phyloP scores from a whole-genome alignment of 2,797 vertebrate species.

The Parauchenoglanis ngamensis region DNA sequence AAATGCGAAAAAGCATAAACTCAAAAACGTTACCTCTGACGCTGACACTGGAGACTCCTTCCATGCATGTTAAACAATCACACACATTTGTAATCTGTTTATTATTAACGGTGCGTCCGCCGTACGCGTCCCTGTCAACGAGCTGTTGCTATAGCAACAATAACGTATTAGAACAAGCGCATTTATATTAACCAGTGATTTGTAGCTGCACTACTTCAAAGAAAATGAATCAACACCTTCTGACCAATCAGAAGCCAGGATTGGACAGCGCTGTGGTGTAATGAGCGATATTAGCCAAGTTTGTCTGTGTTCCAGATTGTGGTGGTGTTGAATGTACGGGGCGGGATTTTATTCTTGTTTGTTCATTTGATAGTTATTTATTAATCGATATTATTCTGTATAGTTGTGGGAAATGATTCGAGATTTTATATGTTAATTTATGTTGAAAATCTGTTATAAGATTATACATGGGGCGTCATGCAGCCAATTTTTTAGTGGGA shows the following conservation, averaged over 20 bases:
- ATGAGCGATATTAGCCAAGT: not conserved
- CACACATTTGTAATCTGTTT: not conserved
- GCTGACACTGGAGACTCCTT: constrained; percentile 1
- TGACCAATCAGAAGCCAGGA: not conserved
- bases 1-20: not conserved
- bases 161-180: not conserved
- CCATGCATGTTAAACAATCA: not conserved
- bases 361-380: not conserved
- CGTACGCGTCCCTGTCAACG: no score
- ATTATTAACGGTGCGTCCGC: not conserved
- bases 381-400: not conserved
- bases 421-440: not conserved
- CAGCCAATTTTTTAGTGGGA: no score
- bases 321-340: no score
- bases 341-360: not conserved
- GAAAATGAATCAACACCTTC: not conserved
- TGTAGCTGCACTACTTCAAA: not conserved
- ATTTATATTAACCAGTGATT: not conserved
- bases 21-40: not conserved
- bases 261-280: not conserved
- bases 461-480: not conserved
- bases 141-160: not conserved
- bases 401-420: not conserved
- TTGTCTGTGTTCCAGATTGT: not conserved
- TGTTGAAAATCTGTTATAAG: not conserved